Evolutionary conservation across 2,888 invertebrate species (phyloP).

Genomic region (Zonitis immaculata): DNA sequence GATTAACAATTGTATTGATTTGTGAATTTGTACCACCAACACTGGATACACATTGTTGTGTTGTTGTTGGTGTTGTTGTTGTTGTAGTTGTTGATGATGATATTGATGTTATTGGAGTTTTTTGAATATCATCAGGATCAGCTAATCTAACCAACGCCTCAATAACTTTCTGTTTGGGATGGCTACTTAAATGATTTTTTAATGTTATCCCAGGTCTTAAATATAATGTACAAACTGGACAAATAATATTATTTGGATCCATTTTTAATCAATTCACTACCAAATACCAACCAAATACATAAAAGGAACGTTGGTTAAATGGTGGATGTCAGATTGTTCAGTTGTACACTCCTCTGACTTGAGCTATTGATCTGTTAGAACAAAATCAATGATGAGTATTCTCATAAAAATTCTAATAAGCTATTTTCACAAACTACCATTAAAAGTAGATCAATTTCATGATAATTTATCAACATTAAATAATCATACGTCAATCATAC

Average conservation of each 20-base stretch:
- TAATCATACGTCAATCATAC: not conserved
- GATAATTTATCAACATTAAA: not conserved
- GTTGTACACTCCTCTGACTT: conserved; percentile 29
- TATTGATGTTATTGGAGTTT: conserved; percentile 20
- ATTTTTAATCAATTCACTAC: conserved; percentile 26
- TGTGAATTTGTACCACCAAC: conserved; percentile 12
- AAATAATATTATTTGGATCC: conserved; percentile 51
- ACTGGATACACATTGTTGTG: not conserved
- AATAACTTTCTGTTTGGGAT: conserved; percentile 85
- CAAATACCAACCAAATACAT: conserved; percentile 2
- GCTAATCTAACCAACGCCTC: conserved; percentile 59
- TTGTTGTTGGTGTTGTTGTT: not conserved
- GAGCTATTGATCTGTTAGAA: conserved; percentile 38
- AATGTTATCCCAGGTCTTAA: conserved; percentile 77
- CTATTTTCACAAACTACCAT: not conserved
- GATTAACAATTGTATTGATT: conserved; percentile 38
- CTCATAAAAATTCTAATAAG: not conserved
- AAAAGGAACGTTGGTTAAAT: not conserved
- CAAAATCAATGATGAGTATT: conserved; percentile 38
- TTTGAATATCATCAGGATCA: conserved; percentile 24
- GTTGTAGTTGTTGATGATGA: conserved; percentile 4
- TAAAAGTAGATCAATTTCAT: not conserved
- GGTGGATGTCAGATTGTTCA: conserved; percentile 17
- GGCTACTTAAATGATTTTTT: conserved; percentile 76
- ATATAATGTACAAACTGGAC: conserved; percentile 81